Conservation (phyloP, 92 coral and sea anemone species). For the Zoanthus sansibaricus region DNA sequence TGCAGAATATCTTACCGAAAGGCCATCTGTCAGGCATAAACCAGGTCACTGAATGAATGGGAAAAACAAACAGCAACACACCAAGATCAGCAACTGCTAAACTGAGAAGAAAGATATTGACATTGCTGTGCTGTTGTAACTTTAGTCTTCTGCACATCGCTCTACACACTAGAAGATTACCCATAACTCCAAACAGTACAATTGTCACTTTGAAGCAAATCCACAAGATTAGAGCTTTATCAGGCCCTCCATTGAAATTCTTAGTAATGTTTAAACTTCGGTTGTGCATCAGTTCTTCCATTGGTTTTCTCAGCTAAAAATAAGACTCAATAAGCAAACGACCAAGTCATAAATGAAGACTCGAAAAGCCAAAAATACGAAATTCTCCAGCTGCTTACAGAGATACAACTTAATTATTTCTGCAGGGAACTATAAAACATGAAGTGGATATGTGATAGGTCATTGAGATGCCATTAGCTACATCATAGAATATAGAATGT, state of each 20-base stretch:
- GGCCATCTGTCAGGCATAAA: conserved; percentile 54
- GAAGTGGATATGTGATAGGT: neutral
- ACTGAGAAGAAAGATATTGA: conserved; percentile 26
- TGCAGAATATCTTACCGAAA: conserved; percentile 49
- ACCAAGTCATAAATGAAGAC: neutral
- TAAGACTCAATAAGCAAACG: neutral
- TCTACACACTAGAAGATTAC: conserved; percentile 24
- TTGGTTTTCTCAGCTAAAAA: neutral
- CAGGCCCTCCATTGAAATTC: neutral
- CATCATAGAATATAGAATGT: neutral
- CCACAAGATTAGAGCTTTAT: neutral
- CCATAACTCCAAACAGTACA: conserved; percentile 30
- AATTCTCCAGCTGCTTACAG: neutral
- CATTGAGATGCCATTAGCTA: neutral
- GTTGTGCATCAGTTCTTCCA: neutral
- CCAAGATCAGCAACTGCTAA: conserved; percentile 67
- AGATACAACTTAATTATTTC: neutral
- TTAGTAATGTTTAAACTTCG: conserved; percentile 1
- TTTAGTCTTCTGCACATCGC: conserved; percentile 14
- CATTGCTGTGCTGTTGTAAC: neutral
- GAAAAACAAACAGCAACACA: conserved; percentile 19
- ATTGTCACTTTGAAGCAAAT: neutral
- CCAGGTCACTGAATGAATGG: conserved; percentile 21
- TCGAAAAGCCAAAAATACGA: neutral
- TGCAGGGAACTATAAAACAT: neutral